A percentile compares a stretch with the other conserved stretches of the same genome.
These are phyloP conservation scores for Odontocolon sp. DNA, from an alignment of 2,888 invertebrate species.

Conservation along the genomic window DNA sequence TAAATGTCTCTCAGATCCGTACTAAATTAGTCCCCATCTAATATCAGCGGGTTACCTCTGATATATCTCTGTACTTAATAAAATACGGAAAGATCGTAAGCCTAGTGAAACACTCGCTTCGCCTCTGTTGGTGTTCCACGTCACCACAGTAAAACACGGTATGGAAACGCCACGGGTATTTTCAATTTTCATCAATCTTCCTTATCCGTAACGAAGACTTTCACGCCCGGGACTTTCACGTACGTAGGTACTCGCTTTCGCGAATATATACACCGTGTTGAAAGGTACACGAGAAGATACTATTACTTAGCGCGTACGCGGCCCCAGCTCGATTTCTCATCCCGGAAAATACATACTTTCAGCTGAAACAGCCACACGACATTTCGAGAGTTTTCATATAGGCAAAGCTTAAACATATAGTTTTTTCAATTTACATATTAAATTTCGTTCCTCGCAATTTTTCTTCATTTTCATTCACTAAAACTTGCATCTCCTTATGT, in stretches of 20 bases:
- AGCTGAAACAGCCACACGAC: background rate
- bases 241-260: constrained; percentile 6
- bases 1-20: no score
- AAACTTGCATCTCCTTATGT: no score
- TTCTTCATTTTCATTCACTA: no score
- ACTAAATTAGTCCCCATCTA: background rate
- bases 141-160: constrained; percentile 23
- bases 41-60: background rate
- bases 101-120: background rate
- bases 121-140: background rate
- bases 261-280: constrained; percentile 12
- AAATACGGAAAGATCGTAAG: background rate
- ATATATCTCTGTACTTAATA: background rate
- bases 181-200: constrained; percentile 61
- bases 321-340: constrained; percentile 16
- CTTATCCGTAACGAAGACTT: constrained; percentile 45
- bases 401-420: background rate
- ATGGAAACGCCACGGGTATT: constrained; percentile 52
- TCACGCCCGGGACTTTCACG: constrained; percentile 30
- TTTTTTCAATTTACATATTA: no score
- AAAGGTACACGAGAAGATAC: constrained; percentile 39
- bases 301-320: constrained; percentile 43
- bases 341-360: constrained; percentile 17
- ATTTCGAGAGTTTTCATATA: constrained; percentile 12
- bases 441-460: no score